Evolutionary conservation across 2,888 invertebrate species (phyloP).

Genomic region (Euzophera pinguis): DNA sequence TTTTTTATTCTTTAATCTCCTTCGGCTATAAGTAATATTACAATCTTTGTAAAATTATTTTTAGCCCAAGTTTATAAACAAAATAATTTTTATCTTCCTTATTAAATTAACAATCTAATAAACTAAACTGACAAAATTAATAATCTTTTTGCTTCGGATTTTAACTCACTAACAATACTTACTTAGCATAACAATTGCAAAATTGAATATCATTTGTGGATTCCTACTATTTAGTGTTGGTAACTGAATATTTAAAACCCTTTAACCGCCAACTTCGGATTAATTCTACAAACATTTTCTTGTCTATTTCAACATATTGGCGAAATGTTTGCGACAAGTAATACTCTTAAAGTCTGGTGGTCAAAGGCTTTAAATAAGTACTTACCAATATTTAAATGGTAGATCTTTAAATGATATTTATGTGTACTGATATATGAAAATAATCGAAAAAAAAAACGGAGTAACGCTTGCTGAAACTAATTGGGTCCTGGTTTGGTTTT

Average conservation of each 20-base stretch:
- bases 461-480: conserved; percentile 20
- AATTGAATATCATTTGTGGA: background rate
- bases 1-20: no score
- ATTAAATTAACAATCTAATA: background rate
- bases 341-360: no score
- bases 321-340: no score
- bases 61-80: background rate
- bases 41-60: background rate
- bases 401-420: background rate
- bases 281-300: no score
- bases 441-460: background rate
- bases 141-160: conserved; percentile 1
- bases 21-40: no score
- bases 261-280: no score
- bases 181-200: background rate
- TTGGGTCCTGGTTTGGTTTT: conserved; percentile 29
- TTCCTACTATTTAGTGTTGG: background rate
- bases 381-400: background rate
- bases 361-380: no score
- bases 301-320: no score
- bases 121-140: background rate
- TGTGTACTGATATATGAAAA: background rate
- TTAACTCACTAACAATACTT: background rate
- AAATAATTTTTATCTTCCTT: background rate
- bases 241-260: no score